Evolutionary conservation across 2,888 invertebrate species (phyloP).

Genomic region (Stegophylla sp.): DNA sequence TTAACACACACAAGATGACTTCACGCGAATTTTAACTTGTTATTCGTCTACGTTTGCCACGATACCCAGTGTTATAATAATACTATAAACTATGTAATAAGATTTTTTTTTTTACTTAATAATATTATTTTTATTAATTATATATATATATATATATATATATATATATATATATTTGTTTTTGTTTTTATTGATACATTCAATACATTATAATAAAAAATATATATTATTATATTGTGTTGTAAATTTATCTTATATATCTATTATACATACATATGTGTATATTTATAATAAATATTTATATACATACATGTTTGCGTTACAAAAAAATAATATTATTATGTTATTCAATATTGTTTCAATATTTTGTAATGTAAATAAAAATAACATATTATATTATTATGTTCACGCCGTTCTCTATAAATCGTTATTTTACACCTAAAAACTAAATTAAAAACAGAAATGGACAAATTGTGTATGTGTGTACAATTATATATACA

Average conservation of each 20-base stretch:
- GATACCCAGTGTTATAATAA: constrained; percentile 39
- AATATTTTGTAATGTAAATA: constrained; percentile 16
- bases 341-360: constrained; percentile 17
- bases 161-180: background rate
- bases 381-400: constrained; percentile 25
- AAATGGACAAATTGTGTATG: background rate
- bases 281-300: background rate
- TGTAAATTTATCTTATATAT: constrained; percentile 18
- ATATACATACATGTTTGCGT: constrained; percentile 6
- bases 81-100: background rate
- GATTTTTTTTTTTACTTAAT: constrained; percentile 12
- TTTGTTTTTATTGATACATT: background rate
- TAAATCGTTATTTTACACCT: constrained; percentile 9
- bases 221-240: constrained; percentile 9
- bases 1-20: background rate
- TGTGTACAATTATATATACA: background rate
- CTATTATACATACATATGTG: background rate
- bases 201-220: background rate
- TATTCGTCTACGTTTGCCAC: constrained; percentile 57
- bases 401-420: background rate
- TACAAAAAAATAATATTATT: constrained; percentile 10
- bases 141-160: background rate
- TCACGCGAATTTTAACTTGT: constrained; percentile 22
- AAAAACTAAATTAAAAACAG: constrained; percentile 2
- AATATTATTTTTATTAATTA: constrained; percentile 11